A percentile compares a stretch with the other conserved stretches of the same genome.
Conservation (phyloP, 2,797 vertebrate genomes). For the Notamacropus eugenii region DNA sequence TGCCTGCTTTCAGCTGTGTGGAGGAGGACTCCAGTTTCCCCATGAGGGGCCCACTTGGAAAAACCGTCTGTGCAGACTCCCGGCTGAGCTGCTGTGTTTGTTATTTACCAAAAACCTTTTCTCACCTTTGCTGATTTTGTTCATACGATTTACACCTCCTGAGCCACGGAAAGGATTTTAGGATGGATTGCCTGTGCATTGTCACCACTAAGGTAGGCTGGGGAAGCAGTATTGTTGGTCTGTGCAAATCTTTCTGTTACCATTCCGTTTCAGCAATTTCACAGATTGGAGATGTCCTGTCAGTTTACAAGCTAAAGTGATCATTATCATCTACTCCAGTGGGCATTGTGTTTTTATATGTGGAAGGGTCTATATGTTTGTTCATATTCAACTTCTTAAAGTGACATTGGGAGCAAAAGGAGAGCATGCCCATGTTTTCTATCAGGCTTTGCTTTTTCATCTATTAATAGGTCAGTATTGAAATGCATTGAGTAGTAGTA, state of each 20-base stretch:
- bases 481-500: slow-evolving; percentile 80
- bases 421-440: slow-evolving; percentile 72
- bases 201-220: slow-evolving; percentile 98
- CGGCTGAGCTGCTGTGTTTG: slow-evolving; percentile 85
- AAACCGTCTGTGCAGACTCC: slow-evolving; percentile 89
- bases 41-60: slow-evolving; percentile 89
- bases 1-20: slow-evolving; percentile 87
- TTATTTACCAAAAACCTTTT: slow-evolving; percentile 83
- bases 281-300: slow-evolving; percentile 78
- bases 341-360: slow-evolving; percentile 75
- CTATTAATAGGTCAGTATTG: slow-evolving; percentile 83
- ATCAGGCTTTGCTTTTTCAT: slow-evolving; percentile 74
- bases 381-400: slow-evolving; percentile 82
- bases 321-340: slow-evolving; percentile 79
- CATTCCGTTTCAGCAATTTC: slow-evolving; percentile 82
- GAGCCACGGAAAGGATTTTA: slow-evolving; percentile 88
- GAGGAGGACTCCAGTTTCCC: slow-evolving; percentile 90
- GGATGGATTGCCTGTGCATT: slow-evolving; percentile 98
- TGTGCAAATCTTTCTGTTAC: slow-evolving; percentile 81
- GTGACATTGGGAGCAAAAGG: slow-evolving; percentile 73
- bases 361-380: slow-evolving; percentile 74
- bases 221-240: slow-evolving; percentile 79
- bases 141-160: slow-evolving; percentile 88
- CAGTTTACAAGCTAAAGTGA: slow-evolving; percentile 82
- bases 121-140: slow-evolving; percentile 86